Evolutionary conservation across 2,797 vertebrate genomes (phyloP).

Genomic region (Naso thynnoides): DNA sequence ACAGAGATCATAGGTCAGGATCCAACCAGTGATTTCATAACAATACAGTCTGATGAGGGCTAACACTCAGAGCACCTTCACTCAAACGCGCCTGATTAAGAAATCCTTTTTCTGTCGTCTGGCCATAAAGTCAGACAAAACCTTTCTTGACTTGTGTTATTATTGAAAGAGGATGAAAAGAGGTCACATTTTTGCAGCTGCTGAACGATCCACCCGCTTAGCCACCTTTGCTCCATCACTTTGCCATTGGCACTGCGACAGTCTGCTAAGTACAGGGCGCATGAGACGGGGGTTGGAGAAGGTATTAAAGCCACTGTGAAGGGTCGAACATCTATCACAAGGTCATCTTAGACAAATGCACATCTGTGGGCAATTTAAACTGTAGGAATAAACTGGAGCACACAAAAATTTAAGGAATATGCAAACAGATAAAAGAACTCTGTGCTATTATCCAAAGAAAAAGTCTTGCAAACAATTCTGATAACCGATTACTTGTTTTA

Average conservation of each 20-base stretch:
- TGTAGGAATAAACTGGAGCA: too few species aligned
- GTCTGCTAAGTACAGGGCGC: slow-evolving; percentile 11
- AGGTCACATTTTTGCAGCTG: slow-evolving; percentile 38
- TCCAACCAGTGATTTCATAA: slow-evolving; percentile 80
- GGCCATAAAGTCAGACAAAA: slow-evolving; percentile 56
- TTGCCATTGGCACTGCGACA: slow-evolving; percentile 19
- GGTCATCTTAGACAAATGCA: background rate
- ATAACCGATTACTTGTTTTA: too few species aligned
- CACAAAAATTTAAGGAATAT: too few species aligned
- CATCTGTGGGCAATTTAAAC: too few species aligned
- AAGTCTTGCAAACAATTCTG: too few species aligned
- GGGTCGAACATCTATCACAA: slow-evolving; percentile 10
- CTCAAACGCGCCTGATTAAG: slow-evolving; percentile 73
- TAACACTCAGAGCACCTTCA: slow-evolving; percentile 60
- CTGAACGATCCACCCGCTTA: slow-evolving; percentile 50
- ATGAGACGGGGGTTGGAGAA: background rate
- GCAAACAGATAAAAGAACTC: too few species aligned
- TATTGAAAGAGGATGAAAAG: slow-evolving; percentile 41
- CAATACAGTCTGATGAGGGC: slow-evolving; percentile 83
- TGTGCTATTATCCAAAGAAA: too few species aligned
- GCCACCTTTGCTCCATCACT: slow-evolving; percentile 42
- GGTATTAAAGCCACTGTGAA: slow-evolving; percentile 14
- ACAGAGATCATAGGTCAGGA: slow-evolving; percentile 74
- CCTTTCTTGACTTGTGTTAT: slow-evolving; percentile 51
- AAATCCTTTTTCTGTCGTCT: slow-evolving; percentile 79